Evolutionary conservation across 2,113 vertebrate genomes (phyloP).

Genomic region (Calidris pugnax): DNA sequence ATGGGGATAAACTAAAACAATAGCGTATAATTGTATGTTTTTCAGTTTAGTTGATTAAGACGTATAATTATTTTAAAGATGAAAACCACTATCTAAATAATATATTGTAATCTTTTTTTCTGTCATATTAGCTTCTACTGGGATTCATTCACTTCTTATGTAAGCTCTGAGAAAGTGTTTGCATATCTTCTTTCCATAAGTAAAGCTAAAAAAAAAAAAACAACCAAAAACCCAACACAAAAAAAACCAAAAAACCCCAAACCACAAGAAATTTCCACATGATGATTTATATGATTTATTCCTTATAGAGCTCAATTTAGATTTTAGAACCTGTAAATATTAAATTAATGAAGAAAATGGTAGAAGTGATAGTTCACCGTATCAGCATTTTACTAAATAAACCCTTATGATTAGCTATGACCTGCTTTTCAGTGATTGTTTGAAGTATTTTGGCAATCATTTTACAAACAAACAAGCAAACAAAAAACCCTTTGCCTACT

Average conservation of each 20-base stretch:
- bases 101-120: not conserved
- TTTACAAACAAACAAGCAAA: not conserved
- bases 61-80: not conserved
- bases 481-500: not conserved
- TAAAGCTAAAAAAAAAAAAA: not conserved
- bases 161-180: not conserved
- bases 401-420: not conserved
- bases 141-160: fast-evolving
- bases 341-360: not conserved
- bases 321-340: not conserved
- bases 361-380: not conserved
- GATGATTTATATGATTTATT: not conserved
- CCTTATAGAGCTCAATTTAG: not conserved
- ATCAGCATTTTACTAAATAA: not conserved
- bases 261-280: not conserved
- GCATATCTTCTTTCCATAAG: not conserved
- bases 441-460: not conserved
- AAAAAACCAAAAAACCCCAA: not conserved
- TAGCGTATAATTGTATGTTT: not conserved
- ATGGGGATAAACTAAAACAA: not conserved
- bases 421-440: not conserved
- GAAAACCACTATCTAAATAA: not conserved
- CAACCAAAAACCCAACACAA: no score
- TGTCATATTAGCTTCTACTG: not conserved
- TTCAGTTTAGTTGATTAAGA: not conserved